Evolutionary conservation across 1,140 invertebrate species (phyloP).

Genomic region (Heliconius hermathena): DNA sequence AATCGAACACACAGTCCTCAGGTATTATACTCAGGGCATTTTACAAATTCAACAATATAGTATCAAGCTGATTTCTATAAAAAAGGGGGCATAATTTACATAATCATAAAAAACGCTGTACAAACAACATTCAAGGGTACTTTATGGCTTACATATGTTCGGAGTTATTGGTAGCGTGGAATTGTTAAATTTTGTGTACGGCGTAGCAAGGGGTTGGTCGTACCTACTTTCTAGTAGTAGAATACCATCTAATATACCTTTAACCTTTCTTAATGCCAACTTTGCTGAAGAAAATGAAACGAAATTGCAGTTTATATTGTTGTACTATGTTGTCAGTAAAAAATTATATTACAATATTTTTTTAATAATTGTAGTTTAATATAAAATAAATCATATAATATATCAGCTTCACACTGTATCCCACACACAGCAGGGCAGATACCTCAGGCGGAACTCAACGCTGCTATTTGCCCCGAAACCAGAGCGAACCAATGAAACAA

Average conservation of each 20-base stretch:
- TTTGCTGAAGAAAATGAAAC: not conserved
- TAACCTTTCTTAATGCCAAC: not conserved
- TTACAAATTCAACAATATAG: too few relatives aligned
- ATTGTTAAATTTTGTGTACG: not conserved
- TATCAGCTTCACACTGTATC: too few relatives aligned
- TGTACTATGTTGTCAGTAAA: too few relatives aligned
- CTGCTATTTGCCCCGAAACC: too few relatives aligned
- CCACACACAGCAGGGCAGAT: too few relatives aligned
- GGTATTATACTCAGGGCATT: too few relatives aligned
- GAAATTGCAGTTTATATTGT: not conserved
- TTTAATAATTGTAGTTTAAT: too few relatives aligned
- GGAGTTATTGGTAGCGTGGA: not conserved
- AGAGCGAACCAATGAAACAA: too few relatives aligned
- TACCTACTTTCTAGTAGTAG: not conserved
- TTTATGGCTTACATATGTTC: slow-evolving; percentile 10
- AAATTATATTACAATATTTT: too few relatives aligned
- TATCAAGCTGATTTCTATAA: not conserved
- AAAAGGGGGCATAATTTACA: not conserved
- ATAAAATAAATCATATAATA: too few relatives aligned
- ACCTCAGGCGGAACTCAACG: too few relatives aligned
- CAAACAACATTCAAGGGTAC: not conserved
- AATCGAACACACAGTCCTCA: too few relatives aligned
- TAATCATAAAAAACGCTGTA: not conserved
- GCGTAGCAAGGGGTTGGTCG: not conserved
- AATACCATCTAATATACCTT: not conserved